Evolutionary conservation across 2,797 vertebrate species (phyloP).

Genomic region (Sebastes nivosus): DNA sequence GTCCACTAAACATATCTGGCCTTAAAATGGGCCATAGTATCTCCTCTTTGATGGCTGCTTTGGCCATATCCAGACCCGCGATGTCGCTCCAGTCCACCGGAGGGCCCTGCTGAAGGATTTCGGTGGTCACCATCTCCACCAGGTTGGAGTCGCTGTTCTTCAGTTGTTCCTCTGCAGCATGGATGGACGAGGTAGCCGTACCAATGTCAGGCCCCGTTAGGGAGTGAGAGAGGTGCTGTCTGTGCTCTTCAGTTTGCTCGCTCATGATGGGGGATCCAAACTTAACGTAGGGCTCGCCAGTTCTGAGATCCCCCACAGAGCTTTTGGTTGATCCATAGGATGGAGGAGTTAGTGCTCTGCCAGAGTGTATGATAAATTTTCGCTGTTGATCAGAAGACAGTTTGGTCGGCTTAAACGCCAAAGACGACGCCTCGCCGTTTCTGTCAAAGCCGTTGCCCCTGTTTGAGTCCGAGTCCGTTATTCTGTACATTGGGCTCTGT

Average conservation of each 20-base stretch:
- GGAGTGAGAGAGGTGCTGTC: conserved; percentile 91
- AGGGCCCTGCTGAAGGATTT: conserved; percentile 95
- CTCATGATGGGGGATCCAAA: conserved; percentile 91
- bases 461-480: conserved; percentile 93
- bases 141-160: conserved; percentile 95
- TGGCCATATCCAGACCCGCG: conserved; percentile 95
- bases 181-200: conserved; percentile 93
- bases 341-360: conserved; percentile 92
- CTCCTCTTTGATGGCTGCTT: conserved; percentile 97
- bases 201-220: conserved; percentile 90
- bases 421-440: conserved; percentile 91
- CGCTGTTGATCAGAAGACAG: conserved; percentile 96
- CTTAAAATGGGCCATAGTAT: conserved; percentile 98
- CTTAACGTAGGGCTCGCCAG: conserved; percentile 92
- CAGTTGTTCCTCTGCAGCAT: conserved; percentile 95
- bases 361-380: conserved; percentile 93
- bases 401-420: conserved; percentile 97
- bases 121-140: conserved; percentile 96
- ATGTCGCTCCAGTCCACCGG: conserved; percentile 99
- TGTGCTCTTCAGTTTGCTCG: conserved; percentile 91
- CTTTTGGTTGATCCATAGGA: conserved; percentile 94
- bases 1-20: conserved; percentile 96
- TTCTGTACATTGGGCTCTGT: conserved; percentile 98
- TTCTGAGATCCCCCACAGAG: conserved; percentile 88
- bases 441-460: conserved; percentile 96